Conservation (phyloP, 2,113 vertebrate species). For the Narcine bancroftii region DNA sequence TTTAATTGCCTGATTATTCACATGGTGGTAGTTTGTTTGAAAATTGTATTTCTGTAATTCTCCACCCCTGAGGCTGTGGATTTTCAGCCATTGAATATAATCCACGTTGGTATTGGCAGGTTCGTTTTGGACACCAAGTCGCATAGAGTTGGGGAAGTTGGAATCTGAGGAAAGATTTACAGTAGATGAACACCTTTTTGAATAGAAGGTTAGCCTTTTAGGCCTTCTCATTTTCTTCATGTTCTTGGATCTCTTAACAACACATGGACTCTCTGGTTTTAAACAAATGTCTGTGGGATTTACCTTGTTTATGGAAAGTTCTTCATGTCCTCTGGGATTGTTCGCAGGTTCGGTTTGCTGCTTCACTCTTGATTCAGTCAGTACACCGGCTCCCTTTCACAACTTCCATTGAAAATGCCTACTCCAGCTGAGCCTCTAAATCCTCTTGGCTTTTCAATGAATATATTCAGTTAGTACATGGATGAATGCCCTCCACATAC, state of each 20-base stretch:
- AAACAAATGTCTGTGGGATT: not conserved
- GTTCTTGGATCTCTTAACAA: not conserved
- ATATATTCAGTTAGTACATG: not conserved
- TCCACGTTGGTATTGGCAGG: not conserved
- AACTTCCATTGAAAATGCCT: not conserved
- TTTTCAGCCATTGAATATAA: not conserved
- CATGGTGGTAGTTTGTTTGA: not conserved
- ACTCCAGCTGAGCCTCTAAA: not conserved
- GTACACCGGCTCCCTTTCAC: not conserved
- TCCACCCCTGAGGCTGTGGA: not conserved
- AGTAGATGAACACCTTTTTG: too few relatives aligned
- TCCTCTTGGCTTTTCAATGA: not conserved
- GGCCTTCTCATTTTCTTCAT: not conserved
- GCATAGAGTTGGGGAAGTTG: too few relatives aligned
- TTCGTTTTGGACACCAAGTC: not conserved
- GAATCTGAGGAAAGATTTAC: too few relatives aligned
- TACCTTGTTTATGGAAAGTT: constrained; percentile 1
- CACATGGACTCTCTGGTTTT: not conserved
- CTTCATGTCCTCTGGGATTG: not conserved
- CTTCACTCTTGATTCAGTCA: not conserved
- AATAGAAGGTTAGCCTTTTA: too few relatives aligned
- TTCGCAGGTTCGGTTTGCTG: not conserved
- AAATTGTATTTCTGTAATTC: not conserved
- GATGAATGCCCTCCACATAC: not conserved
- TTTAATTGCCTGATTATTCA: not conserved